These are phyloP conservation scores for Cettia cetti DNA, from an alignment of 2,113 vertebrate species.

Conservation along the genomic window DNA sequence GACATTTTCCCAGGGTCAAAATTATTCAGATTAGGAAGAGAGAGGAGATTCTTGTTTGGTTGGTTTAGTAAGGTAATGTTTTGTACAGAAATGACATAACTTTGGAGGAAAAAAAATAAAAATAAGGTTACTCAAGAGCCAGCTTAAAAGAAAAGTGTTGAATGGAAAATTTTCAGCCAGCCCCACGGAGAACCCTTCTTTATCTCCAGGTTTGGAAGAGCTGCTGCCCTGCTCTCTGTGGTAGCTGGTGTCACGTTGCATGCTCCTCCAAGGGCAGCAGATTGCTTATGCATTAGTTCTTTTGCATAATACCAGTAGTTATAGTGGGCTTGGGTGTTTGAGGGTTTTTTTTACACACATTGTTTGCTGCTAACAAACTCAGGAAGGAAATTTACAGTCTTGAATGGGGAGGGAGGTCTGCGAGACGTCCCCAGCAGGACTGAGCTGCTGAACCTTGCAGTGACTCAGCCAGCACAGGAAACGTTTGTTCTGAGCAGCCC, in stretches of 20 bases:
- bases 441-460: not conserved
- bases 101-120: not conserved
- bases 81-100: conserved; percentile 14
- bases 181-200: not conserved
- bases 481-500: conserved; percentile 26
- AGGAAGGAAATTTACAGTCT: conserved; percentile 63
- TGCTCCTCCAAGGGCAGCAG: not conserved
- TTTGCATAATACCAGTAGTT: conserved; percentile 5
- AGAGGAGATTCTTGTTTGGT: conserved; percentile 39
- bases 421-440: not conserved
- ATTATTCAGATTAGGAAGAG: not conserved
- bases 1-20: conserved; percentile 36
- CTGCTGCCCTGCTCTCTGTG: not conserved
- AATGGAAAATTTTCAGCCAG: not conserved
- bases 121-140: not conserved
- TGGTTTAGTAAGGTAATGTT: not conserved
- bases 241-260: not conserved
- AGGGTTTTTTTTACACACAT: not conserved
- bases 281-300: not conserved
- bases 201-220: not conserved
- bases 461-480: conserved; percentile 3
- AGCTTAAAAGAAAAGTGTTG: not conserved
- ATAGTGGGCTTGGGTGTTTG: not conserved
- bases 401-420: conserved; percentile 19
- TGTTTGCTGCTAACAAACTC: conserved; percentile 58